Conservation (phyloP, 2,888 invertebrate genomes). For the Desoria tigrina region DNA sequence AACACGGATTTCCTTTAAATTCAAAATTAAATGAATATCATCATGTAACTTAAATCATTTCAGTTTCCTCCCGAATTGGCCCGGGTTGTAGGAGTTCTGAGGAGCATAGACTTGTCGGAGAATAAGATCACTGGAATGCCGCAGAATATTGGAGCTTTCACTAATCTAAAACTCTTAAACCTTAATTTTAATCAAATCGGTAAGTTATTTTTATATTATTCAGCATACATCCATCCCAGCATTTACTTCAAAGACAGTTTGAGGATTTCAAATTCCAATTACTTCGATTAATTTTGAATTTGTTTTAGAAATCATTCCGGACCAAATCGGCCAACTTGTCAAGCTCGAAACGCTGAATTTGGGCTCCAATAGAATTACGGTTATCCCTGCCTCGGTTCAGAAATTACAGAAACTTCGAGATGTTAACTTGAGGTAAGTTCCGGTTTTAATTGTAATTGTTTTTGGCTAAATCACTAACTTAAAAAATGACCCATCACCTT, state of each 20-base stretch:
- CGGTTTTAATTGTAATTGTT: too few species aligned
- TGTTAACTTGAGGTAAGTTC: conserved; percentile 43
- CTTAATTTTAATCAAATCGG: conserved; percentile 61
- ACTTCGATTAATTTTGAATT: too few species aligned
- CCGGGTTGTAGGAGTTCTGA: conserved; percentile 67
- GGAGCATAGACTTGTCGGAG: conserved; percentile 88
- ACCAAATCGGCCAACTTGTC: conserved; percentile 45
- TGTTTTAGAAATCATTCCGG: conserved; percentile 51
- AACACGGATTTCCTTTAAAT: conserved; percentile 76
- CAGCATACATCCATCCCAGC: too few species aligned
- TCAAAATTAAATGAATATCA: conserved; percentile 72
- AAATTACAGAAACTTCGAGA: conserved; percentile 48
- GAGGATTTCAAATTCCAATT: too few species aligned
- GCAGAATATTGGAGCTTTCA: conserved; percentile 60
- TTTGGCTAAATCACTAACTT: too few species aligned
- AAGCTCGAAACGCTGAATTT: conserved; percentile 48
- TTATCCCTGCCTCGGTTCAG: conserved; percentile 39
- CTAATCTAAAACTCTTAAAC: conserved; percentile 60
- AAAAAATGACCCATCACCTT: too few species aligned
- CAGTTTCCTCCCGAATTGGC: conserved; percentile 68
- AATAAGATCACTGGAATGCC: conserved; percentile 74
- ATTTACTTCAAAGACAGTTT: too few species aligned
- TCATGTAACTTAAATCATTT: conserved; percentile 4
- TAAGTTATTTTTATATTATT: too few species aligned
- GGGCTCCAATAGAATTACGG: conserved; percentile 39